Conservation (phyloP, 2,888 invertebrate species). For the Homarus gammarus region DNA sequence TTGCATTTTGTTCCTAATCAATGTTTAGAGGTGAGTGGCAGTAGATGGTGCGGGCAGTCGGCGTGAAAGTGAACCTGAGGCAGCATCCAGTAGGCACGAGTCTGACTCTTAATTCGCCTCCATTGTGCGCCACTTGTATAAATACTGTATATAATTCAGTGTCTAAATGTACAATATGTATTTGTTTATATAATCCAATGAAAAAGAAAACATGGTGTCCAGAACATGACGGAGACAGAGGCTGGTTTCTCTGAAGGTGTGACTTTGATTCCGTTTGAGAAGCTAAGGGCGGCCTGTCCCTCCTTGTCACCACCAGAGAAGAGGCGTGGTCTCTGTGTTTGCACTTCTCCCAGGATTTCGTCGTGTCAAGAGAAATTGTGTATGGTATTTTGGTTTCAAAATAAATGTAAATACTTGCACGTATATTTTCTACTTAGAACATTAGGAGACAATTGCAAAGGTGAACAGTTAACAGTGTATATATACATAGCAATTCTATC, state of each 20-base stretch:
- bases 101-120: not conserved
- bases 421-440: conserved; percentile 12
- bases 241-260: not conserved
- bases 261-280: too few species aligned
- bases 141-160: not conserved
- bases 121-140: not conserved
- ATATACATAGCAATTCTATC: too few species aligned
- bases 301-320: too few species aligned
- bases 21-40: too few species aligned
- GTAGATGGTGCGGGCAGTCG: too few species aligned
- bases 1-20: too few species aligned
- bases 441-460: not conserved
- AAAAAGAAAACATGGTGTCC: not conserved
- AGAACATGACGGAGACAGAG: not conserved
- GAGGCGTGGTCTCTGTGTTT: too few species aligned
- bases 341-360: too few species aligned
- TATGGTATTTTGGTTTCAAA: not conserved
- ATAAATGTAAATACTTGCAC: not conserved
- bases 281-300: too few species aligned
- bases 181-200: not conserved
- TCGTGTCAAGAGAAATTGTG: not conserved
- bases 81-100: not conserved
- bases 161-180: conserved; percentile 21
- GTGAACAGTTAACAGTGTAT: too few species aligned
- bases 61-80: too few species aligned